Base-by-base conservation (phyloP, 1,140 invertebrate species). In the Adoxophyes honmai region DNA sequence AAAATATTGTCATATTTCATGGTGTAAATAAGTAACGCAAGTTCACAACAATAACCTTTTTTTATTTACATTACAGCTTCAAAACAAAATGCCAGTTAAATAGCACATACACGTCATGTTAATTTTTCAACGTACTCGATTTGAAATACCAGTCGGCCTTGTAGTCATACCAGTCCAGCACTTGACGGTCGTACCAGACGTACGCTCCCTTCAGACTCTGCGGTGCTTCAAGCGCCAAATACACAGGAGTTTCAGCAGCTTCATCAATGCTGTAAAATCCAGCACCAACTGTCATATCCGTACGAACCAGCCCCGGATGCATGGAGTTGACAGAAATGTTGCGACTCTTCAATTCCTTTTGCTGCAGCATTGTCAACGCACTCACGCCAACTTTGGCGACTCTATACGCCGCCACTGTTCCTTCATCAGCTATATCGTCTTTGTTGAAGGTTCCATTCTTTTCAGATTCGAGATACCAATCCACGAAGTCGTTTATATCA, bases 371-470 rank as follows among this genome's bases (percentile, higher is more conserved):
- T 4, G 92, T 90, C 59, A 95, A 70, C 14, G 93, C 92, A 60
- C 89, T 91, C 0, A 94, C 81, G 1, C 91, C 93, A 11, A 94
- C 90, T 84, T 96, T 96, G 0, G 94, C 94, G 6, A 93, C 90
- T 16, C 78, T 78, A 78, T 96, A 96, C 0, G 93, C 81, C 15
- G 72, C 81, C 13, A 86, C 78, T 1, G 90, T 89, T 88, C 91
- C 94, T 18, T 91, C 91, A 39, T 84, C 77, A 11, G 69, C 69
- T 7, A 78, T 59, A 34, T 85, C 74, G 79, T 55, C 85, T 81
- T 34, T 68, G 66, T 75, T 92, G 89, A 59, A 73, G 0, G 72
- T 76, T 6, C 70, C 73, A 34, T 73, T 76, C 53, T 74, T 74
- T 4, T 74, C 68, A 14, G 87, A 78, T 34, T 90, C 76, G n/a